Evolutionary conservation across 2,888 invertebrate species (phyloP).

Genomic region (Vannuccia rotundouncinata): DNA sequence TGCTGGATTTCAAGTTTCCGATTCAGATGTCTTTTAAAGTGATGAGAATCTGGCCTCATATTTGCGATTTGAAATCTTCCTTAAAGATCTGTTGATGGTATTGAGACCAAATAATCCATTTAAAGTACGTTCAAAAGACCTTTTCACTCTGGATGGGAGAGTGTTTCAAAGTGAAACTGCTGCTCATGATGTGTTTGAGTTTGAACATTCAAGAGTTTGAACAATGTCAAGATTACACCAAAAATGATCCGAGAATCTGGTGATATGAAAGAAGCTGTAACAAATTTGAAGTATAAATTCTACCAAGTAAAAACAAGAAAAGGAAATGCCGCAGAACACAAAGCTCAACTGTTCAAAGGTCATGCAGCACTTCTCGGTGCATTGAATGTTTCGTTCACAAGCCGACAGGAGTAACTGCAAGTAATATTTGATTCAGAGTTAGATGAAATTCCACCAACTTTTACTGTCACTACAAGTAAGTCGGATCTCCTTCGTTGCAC

Average conservation of each 20-base stretch:
- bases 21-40: background rate
- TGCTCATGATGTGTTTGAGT: slow-evolving; percentile 15
- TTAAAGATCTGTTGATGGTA: slow-evolving; percentile 10
- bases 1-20: slow-evolving; percentile 9
- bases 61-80: slow-evolving; percentile 20
- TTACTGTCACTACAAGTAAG: slow-evolving; percentile 4
- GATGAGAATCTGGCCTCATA: slow-evolving; percentile 13
- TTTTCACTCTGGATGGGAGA: background rate
- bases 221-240: slow-evolving; percentile 20
- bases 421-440: slow-evolving; percentile 19
- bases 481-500: slow-evolving; percentile 6
- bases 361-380: slow-evolving; percentile 10
- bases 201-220: background rate
- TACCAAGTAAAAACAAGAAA: slow-evolving; percentile 23
- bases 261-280: slow-evolving; percentile 10
- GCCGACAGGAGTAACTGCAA: slow-evolving; percentile 15
- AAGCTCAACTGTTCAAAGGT: slow-evolving; percentile 15
- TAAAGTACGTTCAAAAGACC: slow-evolving; percentile 6
- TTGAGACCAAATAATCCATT: slow-evolving; percentile 20
- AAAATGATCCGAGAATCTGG: slow-evolving; percentile 22
- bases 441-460: slow-evolving; percentile 5
- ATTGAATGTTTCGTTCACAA: slow-evolving; percentile 11
- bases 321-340: slow-evolving; percentile 3
- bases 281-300: slow-evolving; percentile 20
- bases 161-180: background rate